phyloP scores from a whole-genome alignment of 1,140 invertebrate species.

The Cardiocondyla obscurior region DNA sequence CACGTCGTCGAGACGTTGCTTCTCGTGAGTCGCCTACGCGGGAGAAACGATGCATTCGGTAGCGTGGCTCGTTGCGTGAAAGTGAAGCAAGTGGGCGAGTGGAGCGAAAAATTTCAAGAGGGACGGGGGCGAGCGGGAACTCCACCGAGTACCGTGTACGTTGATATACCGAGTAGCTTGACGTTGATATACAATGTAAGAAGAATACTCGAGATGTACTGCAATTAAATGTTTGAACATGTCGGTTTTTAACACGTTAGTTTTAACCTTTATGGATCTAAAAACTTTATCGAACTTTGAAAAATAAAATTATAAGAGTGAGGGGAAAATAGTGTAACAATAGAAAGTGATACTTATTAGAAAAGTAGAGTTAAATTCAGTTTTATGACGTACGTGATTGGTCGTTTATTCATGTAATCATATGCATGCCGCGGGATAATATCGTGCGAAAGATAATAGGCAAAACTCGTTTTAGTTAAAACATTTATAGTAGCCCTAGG shows the following conservation, averaged over 20 bases:
- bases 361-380: neutral
- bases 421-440: slow-evolving; percentile 19
- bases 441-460: slow-evolving; percentile 9
- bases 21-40: neutral
- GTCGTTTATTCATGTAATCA: neutral
- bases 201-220: neutral
- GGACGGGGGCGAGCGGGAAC: neutral
- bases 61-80: slow-evolving; percentile 42
- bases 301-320: too few species aligned
- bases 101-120: neutral
- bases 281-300: neutral
- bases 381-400: neutral
- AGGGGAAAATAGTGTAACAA: neutral
- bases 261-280: neutral
- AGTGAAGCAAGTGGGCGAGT: slow-evolving; percentile 31
- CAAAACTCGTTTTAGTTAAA: neutral
- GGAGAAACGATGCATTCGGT: slow-evolving; percentile 40
- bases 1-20: neutral
- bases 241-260: neutral
- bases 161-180: neutral
- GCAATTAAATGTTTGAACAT: neutral
- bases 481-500: slow-evolving; percentile 23
- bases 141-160: neutral
- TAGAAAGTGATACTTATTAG: neutral
- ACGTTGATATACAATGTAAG: neutral